Base-by-base conservation (phyloP, 2,797 vertebrate species). In the Borostomias antarcticus region DNA sequence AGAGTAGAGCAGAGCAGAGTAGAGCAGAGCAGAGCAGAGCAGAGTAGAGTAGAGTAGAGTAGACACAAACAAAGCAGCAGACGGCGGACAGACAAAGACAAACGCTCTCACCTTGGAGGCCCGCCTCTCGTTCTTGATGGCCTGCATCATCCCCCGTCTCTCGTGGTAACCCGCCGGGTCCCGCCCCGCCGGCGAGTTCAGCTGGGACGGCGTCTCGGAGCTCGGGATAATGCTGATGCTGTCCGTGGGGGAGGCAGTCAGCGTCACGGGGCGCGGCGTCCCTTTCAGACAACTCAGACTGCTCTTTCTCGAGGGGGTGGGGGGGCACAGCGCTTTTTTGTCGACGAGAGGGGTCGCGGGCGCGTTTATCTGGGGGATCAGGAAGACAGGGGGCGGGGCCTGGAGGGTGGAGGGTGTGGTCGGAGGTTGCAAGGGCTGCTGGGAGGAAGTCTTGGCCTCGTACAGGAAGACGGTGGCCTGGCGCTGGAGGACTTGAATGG, bases 131-230 rank as follows among this genome's bases (percentile, higher is more conserved):
- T 99, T 99, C 89, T 97, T 98, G 87, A 99, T 98, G 71, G 97
- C 96, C 88, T 98, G 96, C 96, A 98, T 98, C 76, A 97, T 98
- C 58, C 97, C 97, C 28, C 96, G 93, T 11, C 95, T 93, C 62
- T 95, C 95, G 0, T 92, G 92, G 71, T 86, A 84, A 50, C 86
- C 84, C 0, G 88, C 84, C 0, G 84, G 73, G 72, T 95, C 96
- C 58, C 88, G 93, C 25, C 89, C 67, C 0, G 19, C 82, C 0
- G 96, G 95, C 33, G 95, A 96, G 91, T 91, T 95, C 77, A 96
- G 90, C 80, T 94, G 94, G 1, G 93, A 94, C 0, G 93, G 86
- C 0, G 69, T 90, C 60, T 97, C 96, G 0, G 94, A 92, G 72
- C 94, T 92, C 56, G 92, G 92, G 5, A 96, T 85, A 78, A 95